phyloP scores from a whole-genome alignment of 1,140 invertebrate genomes.

The Lamellibrachia luymesi region DNA sequence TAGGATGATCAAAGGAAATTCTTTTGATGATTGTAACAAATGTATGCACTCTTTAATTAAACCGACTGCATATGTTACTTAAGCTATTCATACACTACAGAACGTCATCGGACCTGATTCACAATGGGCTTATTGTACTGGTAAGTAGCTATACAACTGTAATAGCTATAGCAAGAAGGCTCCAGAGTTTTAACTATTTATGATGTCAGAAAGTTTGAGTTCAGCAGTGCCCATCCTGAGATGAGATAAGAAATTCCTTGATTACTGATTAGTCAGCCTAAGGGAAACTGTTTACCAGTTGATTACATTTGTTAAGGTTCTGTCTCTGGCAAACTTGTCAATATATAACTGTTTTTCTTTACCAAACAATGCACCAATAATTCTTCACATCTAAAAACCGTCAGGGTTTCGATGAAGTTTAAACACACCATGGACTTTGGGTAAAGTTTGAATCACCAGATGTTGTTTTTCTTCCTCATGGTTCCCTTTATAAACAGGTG shows the following conservation, averaged over 20 bases:
- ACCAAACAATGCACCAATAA: background rate
- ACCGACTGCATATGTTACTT: too few relatives aligned
- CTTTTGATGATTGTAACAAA: too few relatives aligned
- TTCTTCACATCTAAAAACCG: background rate
- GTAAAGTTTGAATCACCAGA: background rate
- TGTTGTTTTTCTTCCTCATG: background rate
- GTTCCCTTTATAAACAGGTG: too few relatives aligned
- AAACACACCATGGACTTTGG: background rate
- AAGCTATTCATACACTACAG: too few relatives aligned
- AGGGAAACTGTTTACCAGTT: background rate
- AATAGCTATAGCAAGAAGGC: too few relatives aligned
- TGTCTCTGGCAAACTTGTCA: background rate
- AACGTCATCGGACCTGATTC: too few relatives aligned
- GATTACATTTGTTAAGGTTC: background rate
- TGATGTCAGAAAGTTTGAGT: background rate
- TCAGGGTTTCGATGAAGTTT: background rate
- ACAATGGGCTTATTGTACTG: too few relatives aligned
- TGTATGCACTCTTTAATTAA: too few relatives aligned
- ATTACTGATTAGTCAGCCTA: background rate
- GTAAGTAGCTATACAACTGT: too few relatives aligned
- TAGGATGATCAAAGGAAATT: too few relatives aligned
- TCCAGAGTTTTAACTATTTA: background rate
- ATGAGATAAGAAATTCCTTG: background rate
- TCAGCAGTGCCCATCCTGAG: background rate
- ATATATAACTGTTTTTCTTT: background rate